Evolutionary conservation across 2,888 invertebrate species (phyloP).

Genomic region (Eupsilia transversa): DNA sequence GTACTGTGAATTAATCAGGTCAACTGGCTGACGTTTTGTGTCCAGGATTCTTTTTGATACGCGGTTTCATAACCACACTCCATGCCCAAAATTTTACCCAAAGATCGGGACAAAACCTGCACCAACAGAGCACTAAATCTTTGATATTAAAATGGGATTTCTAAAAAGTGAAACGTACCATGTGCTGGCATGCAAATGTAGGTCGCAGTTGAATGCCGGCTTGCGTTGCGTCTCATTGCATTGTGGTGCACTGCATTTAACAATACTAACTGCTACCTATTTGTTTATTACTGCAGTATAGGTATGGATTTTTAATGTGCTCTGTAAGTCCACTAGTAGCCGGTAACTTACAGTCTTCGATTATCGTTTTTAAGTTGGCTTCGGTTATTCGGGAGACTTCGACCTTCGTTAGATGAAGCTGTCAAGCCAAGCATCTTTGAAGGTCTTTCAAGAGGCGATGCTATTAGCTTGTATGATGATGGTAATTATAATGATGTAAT

Average conservation of each 20-base stretch:
- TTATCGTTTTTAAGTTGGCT: neutral
- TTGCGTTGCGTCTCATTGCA: constrained; percentile 53
- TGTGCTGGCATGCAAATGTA: constrained; percentile 58
- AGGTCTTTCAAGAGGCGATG: neutral
- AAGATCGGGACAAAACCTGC: neutral
- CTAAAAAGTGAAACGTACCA: constrained; percentile 65
- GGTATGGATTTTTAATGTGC: constrained; percentile 20
- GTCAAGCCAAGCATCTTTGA: neutral
- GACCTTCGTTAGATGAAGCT: neutral
- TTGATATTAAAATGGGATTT: constrained; percentile 63
- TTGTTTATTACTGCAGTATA: constrained; percentile 36
- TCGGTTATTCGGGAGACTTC: neutral
- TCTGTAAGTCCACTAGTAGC: neutral
- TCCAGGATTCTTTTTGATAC: neutral
- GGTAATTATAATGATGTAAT: neutral
- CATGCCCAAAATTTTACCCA: neutral
- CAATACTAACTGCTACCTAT: constrained; percentile 47
- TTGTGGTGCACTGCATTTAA: constrained; percentile 48
- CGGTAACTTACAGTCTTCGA: neutral
- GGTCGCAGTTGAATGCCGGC: constrained; percentile 58
- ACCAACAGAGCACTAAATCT: constrained; percentile 20
- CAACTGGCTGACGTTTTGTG: neutral
- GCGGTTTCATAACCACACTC: too few relatives aligned
- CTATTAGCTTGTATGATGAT: neutral
- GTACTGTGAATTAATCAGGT: too few relatives aligned